Percentiles rank a stretch among this genome's conserved stretches.
phyloP scores from a whole-genome alignment of 2,113 vertebrate species.

The Mustela lutreola region DNA sequence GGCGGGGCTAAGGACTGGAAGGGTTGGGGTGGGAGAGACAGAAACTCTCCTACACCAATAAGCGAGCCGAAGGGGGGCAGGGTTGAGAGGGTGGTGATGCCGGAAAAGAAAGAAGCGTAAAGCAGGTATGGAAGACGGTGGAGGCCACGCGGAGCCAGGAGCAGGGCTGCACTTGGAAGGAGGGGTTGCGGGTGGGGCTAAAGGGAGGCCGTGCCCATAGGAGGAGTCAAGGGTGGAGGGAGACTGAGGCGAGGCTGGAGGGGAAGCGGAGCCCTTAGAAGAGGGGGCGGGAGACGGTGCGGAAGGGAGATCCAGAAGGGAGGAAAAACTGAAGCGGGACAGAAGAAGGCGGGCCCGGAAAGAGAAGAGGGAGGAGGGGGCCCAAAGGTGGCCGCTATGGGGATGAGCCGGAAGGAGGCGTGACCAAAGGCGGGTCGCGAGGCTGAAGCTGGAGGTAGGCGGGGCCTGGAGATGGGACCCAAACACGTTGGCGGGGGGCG shows the following conservation, averaged over 20 bases:
- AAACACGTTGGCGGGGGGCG: neutral
- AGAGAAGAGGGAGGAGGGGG: accelerated
- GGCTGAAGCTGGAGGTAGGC: neutral
- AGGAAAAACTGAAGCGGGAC: neutral
- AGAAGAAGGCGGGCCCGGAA: neutral
- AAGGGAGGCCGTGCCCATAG: neutral
- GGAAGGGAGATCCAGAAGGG: neutral
- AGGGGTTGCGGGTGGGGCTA: neutral
- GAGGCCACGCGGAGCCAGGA: neutral
- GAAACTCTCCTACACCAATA: neutral
- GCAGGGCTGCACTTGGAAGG: neutral
- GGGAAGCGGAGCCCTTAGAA: neutral
- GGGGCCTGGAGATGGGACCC: neutral
- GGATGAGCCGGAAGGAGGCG: conserved; percentile 67
- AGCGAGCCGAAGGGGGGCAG: neutral
- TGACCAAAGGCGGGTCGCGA: neutral
- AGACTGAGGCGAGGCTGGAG: neutral
- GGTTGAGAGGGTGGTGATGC: neutral
- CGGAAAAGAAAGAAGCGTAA: no score
- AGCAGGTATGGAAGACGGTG: accelerated
- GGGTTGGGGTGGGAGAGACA: neutral
- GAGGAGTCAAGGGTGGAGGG: neutral
- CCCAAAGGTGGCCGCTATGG: neutral
- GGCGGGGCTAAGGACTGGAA: neutral
- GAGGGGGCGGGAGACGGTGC: neutral